Base-by-base conservation (phyloP, 2,113 vertebrate genomes). In the Pogonocichla stellata region DNA sequence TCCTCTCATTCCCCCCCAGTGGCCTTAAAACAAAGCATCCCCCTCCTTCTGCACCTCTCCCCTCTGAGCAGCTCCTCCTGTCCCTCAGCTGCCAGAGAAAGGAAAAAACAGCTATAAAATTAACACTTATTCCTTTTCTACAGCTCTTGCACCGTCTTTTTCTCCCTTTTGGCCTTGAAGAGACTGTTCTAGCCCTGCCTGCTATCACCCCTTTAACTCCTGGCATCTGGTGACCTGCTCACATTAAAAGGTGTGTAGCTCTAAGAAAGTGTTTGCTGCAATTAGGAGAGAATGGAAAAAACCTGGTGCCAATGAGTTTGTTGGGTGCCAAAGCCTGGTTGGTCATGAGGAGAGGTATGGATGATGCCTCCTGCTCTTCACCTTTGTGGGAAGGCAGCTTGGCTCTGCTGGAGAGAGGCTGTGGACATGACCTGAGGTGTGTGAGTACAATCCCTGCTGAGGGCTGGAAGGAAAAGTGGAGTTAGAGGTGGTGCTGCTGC, bases 241-340 rank as follows among this genome's bases (percentile, higher is more conserved):
- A 18, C 23, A 1, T 54, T 11, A 8, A 73, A 65, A 58, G 51
- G 60, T 71, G 54, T 95, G 85, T 47, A 78, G 5, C 88, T 86
- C 73, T 78, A 53, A 84, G 34, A 62, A 57, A 45, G 7, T 0
- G 0, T n/a, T 60, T 80, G 62, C 65, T 5, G 10, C 91, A 72
- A 77, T 50, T 66, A n/a, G 5, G 6, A 34, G 90, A 42, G 67
- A 92, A 95, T 90, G 66, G 33, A 19, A 83, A 83, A 90, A 58
- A 75, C n/a, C 88, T 93, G 96, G 60, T 96, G 92, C 62, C 29
- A 93, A 86, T 75, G 83, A 97, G 70, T 82, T 80, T 93, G 90
- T 79, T 88, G 83, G 71, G 71, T 83, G 60, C 14, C 40, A 78
- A 66, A 56, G 60, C 3, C 38, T 83, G 67, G 51, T 28, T 87